These are phyloP conservation scores for Mamestra brassicae DNA, from an alignment of 2,888 invertebrate genomes.

Conservation along the genomic window DNA sequence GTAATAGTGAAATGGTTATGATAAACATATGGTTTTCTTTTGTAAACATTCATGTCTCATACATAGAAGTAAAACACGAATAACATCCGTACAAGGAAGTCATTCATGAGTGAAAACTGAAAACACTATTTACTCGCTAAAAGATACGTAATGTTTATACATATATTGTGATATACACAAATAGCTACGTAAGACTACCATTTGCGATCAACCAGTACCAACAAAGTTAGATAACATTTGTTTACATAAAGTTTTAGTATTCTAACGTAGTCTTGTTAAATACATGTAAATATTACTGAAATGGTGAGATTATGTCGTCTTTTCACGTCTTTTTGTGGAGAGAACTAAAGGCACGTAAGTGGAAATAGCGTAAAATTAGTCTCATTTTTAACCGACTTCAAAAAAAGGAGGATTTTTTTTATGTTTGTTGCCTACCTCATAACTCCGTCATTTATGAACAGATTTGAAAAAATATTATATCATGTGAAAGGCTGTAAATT, in stretches of 20 bases:
- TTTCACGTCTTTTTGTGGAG: slow-evolving; percentile 13
- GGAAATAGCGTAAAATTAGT: background rate
- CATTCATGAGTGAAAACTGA: slow-evolving; percentile 19
- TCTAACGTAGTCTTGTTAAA: slow-evolving; percentile 42
- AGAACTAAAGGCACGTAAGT: background rate
- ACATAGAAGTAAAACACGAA: background rate
- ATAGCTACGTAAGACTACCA: slow-evolving; percentile 38
- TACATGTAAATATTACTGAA: slow-evolving; percentile 33
- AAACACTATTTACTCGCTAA: slow-evolving; percentile 20
- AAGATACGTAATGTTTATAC: slow-evolving; percentile 38
- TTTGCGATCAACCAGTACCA: slow-evolving; percentile 40
- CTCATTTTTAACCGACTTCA: background rate
- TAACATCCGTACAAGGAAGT: slow-evolving; percentile 9
- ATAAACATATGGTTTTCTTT: too few relatives aligned
- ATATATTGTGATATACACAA: slow-evolving; percentile 30
- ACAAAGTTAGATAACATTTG: slow-evolving; percentile 56
- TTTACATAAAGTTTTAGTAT: slow-evolving; percentile 47
- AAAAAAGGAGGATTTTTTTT: too few relatives aligned
- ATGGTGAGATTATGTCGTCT: background rate
- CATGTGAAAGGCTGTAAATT: background rate
- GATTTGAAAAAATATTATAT: too few relatives aligned
- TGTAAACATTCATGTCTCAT: too few relatives aligned
- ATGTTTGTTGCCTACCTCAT: too few relatives aligned
- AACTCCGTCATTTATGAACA: too few relatives aligned
- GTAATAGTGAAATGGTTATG: too few relatives aligned